A percentile compares a stretch with the other conserved stretches of the same genome.
Evolutionary conservation across 2,888 invertebrate genomes (phyloP).

Genomic region (Sipha maydis): DNA sequence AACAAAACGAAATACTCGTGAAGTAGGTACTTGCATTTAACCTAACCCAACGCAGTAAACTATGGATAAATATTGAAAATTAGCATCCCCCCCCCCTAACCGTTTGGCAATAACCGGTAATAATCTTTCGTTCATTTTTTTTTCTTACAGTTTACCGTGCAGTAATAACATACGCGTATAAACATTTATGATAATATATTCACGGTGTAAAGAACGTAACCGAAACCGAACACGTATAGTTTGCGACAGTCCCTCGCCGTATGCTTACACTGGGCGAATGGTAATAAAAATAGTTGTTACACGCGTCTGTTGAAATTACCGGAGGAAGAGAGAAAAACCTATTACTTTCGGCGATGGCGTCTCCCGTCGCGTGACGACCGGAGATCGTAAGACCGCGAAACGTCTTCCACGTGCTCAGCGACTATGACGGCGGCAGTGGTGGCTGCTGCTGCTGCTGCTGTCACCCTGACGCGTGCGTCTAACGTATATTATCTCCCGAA

Average conservation of each 20-base stretch:
- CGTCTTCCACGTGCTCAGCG: constrained; percentile 33
- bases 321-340: background rate
- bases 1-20: too few species aligned
- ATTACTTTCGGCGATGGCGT: background rate
- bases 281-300: background rate
- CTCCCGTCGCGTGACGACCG: background rate
- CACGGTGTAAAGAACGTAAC: background rate
- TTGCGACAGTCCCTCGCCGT: background rate
- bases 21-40: too few species aligned
- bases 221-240: background rate
- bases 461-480: background rate
- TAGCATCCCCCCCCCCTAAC: too few species aligned
- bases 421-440: constrained; percentile 3
- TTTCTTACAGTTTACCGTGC: too few species aligned
- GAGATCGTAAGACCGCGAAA: constrained; percentile 12
- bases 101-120: too few species aligned
- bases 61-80: too few species aligned
- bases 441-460: constrained; percentile 20
- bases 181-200: too few species aligned
- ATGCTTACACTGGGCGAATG: background rate
- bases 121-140: too few species aligned
- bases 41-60: too few species aligned
- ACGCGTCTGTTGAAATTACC: background rate
- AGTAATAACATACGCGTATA: too few species aligned
- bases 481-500: constrained; percentile 55